Evolutionary conservation across 92 coral and sea anemone species (phyloP).

Genomic region (Diadumene lineata): DNA sequence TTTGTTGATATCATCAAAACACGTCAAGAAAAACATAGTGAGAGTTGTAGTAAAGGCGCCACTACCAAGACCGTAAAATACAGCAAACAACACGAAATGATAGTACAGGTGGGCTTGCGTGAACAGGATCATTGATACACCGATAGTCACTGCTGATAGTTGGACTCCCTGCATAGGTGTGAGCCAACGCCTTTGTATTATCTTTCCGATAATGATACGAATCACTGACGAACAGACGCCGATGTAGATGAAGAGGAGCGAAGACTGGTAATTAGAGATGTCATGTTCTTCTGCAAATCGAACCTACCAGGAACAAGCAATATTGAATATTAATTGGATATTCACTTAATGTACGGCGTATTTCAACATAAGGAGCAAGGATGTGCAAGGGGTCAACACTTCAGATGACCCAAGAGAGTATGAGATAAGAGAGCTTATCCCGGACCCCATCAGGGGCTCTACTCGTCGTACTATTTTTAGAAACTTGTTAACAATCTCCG

Average conservation of each 20-base stretch:
- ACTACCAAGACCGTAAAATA: slow-evolving; percentile 32
- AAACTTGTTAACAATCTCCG: too few relatives aligned
- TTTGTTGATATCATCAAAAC: slow-evolving; percentile 15
- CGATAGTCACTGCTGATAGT: slow-evolving; percentile 24
- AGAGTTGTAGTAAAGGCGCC: slow-evolving; percentile 25
- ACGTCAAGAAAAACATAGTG: slow-evolving; percentile 22
- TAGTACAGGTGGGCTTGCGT: slow-evolving; percentile 12
- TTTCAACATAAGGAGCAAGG: too few relatives aligned
- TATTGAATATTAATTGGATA: not conserved
- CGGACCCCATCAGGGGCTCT: too few relatives aligned
- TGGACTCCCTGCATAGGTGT: slow-evolving; percentile 33
- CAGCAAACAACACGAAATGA: slow-evolving; percentile 31
- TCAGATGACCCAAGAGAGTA: too few relatives aligned
- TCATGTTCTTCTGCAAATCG: slow-evolving; percentile 29
- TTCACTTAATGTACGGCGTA: too few relatives aligned
- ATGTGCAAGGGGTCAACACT: too few relatives aligned
- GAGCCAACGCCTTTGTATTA: slow-evolving; percentile 31
- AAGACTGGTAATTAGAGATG: slow-evolving; percentile 31
- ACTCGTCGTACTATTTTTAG: too few relatives aligned
- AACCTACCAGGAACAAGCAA: not conserved
- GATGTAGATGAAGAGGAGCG: slow-evolving; percentile 42
- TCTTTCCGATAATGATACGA: slow-evolving; percentile 21
- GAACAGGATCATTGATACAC: slow-evolving; percentile 8
- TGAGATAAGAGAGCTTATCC: too few relatives aligned
- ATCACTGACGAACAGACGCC: slow-evolving; percentile 33